A percentile compares a stretch with the other conserved stretches of the same genome.
Conservation (phyloP, 2,888 invertebrate species). For the Troides oblongomaculatus region DNA sequence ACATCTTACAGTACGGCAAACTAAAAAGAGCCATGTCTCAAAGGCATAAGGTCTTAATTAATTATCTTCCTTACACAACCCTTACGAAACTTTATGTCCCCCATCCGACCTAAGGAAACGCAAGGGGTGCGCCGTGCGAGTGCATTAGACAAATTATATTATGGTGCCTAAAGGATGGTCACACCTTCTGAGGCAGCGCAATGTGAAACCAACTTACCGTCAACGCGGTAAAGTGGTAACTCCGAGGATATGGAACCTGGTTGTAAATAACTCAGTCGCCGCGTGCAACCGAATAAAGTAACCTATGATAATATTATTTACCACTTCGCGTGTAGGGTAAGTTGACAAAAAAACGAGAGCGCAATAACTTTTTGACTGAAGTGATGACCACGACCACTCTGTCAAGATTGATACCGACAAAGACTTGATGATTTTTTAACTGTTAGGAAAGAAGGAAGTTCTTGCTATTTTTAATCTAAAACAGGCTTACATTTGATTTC, state of each 20-base stretch:
- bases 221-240: constrained; percentile 3
- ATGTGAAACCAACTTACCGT: constrained; percentile 7
- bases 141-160: constrained; percentile 61
- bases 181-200: constrained; percentile 21
- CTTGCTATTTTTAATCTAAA: too few relatives aligned
- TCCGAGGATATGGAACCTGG: neutral
- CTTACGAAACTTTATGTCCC: constrained; percentile 16
- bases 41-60: neutral
- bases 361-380: neutral
- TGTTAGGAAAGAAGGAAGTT: too few relatives aligned
- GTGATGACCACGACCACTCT: too few relatives aligned
- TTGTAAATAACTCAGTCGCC: constrained; percentile 10
- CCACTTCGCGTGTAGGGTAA: neutral
- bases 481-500: too few relatives aligned
- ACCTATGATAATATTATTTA: constrained; percentile 21
- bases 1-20: neutral
- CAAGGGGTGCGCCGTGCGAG: constrained; percentile 38
- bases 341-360: neutral
- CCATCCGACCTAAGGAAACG: constrained; percentile 27
- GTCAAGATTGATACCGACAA: too few relatives aligned
- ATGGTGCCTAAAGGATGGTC: constrained; percentile 34
- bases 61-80: neutral
- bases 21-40: constrained; percentile 5
- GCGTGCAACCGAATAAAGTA: constrained; percentile 8
- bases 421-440: too few relatives aligned